Evolutionary conservation across 1,140 invertebrate species (phyloP).

Genomic region (Tetragonula clypearis): DNA sequence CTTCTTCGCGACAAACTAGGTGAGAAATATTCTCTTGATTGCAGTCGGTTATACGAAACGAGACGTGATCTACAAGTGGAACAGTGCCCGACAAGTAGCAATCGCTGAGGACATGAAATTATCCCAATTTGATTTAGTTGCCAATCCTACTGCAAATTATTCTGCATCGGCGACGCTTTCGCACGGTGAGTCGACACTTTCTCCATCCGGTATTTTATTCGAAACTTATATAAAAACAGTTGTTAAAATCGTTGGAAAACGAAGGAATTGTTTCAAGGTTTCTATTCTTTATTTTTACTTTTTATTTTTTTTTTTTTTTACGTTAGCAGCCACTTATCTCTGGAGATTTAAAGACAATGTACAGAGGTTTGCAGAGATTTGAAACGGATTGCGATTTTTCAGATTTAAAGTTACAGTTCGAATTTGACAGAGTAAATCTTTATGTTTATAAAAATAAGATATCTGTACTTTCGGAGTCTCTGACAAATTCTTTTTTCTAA

Average conservation of each 20-base stretch:
- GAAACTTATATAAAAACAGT: background rate
- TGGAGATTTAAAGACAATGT: too few relatives aligned
- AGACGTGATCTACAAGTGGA: constrained; percentile 93
- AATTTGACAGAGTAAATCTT: too few relatives aligned
- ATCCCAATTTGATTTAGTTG: constrained; percentile 92
- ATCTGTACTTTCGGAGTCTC: too few relatives aligned
- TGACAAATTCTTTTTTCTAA: background rate
- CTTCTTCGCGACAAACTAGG: background rate
- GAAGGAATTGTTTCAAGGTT: background rate
- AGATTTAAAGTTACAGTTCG: too few relatives aligned
- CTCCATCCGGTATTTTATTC: background rate
- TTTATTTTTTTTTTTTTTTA: background rate
- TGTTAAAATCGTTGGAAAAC: background rate
- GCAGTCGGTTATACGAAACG: constrained; percentile 92
- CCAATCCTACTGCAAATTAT: constrained; percentile 88
- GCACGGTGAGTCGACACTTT: constrained; percentile 68
- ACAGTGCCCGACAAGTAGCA: constrained; percentile 87
- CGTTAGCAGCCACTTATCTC: too few relatives aligned
- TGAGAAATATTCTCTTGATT: constrained; percentile 63
- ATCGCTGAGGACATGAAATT: constrained; percentile 93
- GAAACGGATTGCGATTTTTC: too few relatives aligned
- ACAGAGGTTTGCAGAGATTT: too few relatives aligned
- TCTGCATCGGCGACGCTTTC: constrained; percentile 69
- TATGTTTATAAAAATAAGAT: too few relatives aligned
- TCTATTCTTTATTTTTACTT: background rate